phyloP scores from a whole-genome alignment of 2,888 invertebrate species.

The Anthrax anthrax region DNA sequence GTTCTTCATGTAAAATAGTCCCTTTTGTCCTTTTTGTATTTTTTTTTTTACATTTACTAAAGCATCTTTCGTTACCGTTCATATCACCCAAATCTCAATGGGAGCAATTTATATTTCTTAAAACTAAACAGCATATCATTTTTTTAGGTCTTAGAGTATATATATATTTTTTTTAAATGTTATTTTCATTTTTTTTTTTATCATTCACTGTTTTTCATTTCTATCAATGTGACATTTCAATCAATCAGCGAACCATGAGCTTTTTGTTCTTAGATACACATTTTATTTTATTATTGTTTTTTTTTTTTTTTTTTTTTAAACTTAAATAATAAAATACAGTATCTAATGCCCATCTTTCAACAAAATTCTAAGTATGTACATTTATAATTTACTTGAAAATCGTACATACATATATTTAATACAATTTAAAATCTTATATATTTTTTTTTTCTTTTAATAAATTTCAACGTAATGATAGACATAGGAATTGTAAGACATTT shows the following conservation, averaged over 20 bases:
- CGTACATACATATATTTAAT: too few species aligned
- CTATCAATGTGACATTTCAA: slow-evolving; percentile 12
- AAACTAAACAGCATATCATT: slow-evolving; percentile 13
- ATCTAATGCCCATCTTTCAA: not conserved
- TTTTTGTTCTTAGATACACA: not conserved
- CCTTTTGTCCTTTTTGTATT: not conserved
- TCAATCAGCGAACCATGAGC: slow-evolving; percentile 9
- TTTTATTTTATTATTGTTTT: not conserved
- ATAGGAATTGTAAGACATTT: not conserved
- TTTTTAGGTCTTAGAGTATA: slow-evolving; percentile 4
- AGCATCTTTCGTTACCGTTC: not conserved
- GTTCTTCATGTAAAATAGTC: not conserved
- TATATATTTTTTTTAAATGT: not conserved
- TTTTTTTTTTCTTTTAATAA: not conserved
- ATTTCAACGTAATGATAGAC: not conserved
- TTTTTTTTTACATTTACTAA: not conserved
- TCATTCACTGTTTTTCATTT: too few species aligned
- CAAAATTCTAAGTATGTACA: slow-evolving; percentile 3
- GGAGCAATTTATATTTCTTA: slow-evolving; percentile 13
- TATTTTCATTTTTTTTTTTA: not conserved
- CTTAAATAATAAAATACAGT: not conserved
- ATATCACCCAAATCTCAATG: not conserved
- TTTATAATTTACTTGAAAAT: slow-evolving; percentile 9
- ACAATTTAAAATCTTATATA: too few species aligned
- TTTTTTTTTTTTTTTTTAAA: not conserved